Evolutionary conservation across 2,797 vertebrate species (phyloP).

Genomic region (Sciaenops ocellatus): DNA sequence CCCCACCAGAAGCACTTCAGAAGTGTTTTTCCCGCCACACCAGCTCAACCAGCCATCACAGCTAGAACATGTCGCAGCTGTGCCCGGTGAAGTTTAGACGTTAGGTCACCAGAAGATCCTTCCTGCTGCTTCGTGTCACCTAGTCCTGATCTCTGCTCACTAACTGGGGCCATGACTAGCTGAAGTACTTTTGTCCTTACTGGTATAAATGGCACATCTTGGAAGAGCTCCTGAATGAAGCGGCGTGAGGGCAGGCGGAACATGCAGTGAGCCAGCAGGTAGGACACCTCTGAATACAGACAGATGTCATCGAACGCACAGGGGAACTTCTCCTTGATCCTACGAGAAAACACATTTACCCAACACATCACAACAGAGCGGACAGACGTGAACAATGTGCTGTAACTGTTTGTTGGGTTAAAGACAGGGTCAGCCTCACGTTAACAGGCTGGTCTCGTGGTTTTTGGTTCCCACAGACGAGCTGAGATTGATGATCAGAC

Average conservation of each 20-base stretch:
- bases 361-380: background rate
- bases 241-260: slow-evolving; percentile 91
- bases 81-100: background rate
- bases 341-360: slow-evolving; percentile 49
- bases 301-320: slow-evolving; percentile 95
- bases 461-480: slow-evolving; percentile 94
- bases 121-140: background rate
- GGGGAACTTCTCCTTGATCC: slow-evolving; percentile 95
- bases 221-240: slow-evolving; percentile 95
- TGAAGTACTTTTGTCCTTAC: slow-evolving; percentile 73
- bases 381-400: no score
- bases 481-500: slow-evolving; percentile 92
- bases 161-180: background rate
- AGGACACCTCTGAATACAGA: slow-evolving; percentile 93
- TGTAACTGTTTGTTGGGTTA: background rate
- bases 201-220: slow-evolving; percentile 93
- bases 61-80: no score
- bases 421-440: slow-evolving; percentile 82
- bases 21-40: no score
- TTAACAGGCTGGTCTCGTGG: slow-evolving; percentile 92
- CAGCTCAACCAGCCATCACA: no score
- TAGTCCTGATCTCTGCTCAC: background rate
- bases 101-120: no score
- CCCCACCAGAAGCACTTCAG: no score
- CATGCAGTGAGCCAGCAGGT: slow-evolving; percentile 91